Base-by-base conservation (phyloP, 2,797 vertebrate species). In the Ctenopoma kingsleyae region DNA sequence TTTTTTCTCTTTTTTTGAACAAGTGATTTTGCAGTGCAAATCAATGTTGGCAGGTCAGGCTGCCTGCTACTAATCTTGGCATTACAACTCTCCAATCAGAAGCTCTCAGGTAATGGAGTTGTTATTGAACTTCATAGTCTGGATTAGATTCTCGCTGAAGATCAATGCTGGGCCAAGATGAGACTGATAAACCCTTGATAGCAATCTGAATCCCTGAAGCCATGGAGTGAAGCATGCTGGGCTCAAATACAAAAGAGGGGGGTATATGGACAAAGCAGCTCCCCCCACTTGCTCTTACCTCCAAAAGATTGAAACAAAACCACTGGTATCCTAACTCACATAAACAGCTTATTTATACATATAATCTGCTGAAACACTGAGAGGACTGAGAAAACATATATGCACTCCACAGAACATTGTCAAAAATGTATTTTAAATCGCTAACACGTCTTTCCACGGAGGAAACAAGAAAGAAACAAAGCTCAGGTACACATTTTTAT, bases 81-180 rank as follows among this genome's bases (percentile, higher is more conserved):
- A 97, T 98, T 97, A 98, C 94, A 96, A 95, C 92, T 96, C 96
- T 95, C 97, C 97, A 98, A 98, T 98, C 97, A 97, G 96, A 96
- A 94, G 94, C 92, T 94, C 95, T 91, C 96, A 96, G 97, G 96
- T 98, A 98, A 98, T 98, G 96, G 96, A 97, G 96, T 97, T 96
- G 96, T 98, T 98, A 97, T 98, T 97, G 96, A 97, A 97, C 97
- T 97, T 98, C 97, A 97, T 98, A 97, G 96, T 97, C 95, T 95
- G 96, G 96, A 98, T 98, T 97, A 97, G 97, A 98, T 98, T 97
- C 96, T 96, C 94, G 94, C 96, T 93, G 94, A 96, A 97, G 97
- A 98, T 98, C 97, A 98, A 98, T 98, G 97, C 95, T 88, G 95
- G 93, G 90, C 96, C 94, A 96, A 97, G 96, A 98, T 98, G 96